Evolutionary conservation across 2,888 invertebrate species (phyloP).

Genomic region (Tryphoninae sp.): DNA sequence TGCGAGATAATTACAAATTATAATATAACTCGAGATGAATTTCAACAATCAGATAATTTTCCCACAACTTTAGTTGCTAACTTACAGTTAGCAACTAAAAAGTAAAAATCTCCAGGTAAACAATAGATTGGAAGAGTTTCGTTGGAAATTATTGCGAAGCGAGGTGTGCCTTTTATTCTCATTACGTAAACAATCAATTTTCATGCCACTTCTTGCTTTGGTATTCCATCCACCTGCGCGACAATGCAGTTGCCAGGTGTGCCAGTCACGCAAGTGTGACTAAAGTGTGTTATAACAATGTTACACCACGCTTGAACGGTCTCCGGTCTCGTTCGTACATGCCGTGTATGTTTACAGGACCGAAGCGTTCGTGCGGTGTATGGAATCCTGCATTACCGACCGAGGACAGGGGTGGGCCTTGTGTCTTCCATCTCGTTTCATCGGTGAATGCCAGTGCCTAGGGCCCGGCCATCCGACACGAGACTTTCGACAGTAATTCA

Average conservation of each 20-base stretch:
- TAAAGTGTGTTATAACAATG: slow-evolving; percentile 58
- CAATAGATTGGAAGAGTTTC: background rate
- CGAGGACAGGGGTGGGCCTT: background rate
- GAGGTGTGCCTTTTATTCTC: background rate
- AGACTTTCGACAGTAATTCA: slow-evolving; percentile 55
- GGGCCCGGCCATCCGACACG: slow-evolving; percentile 10
- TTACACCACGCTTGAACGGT: slow-evolving; percentile 48
- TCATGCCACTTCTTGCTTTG: slow-evolving; percentile 15
- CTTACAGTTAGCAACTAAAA: too few species aligned
- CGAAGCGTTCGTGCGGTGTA: slow-evolving; percentile 34
- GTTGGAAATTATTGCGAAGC: slow-evolving; percentile 30
- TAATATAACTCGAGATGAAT: too few species aligned
- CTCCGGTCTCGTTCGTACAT: slow-evolving; percentile 11
- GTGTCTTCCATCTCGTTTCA: slow-evolving; percentile 18
- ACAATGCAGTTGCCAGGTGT: slow-evolving; percentile 25
- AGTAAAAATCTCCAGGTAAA: background rate
- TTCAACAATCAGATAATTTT: too few species aligned
- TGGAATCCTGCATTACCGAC: slow-evolving; percentile 26
- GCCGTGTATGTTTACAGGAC: slow-evolving; percentile 41
- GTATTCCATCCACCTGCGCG: slow-evolving; percentile 34
- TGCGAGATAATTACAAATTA: too few species aligned
- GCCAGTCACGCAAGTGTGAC: slow-evolving; percentile 58
- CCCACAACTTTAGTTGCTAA: too few species aligned
- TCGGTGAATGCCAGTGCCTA: slow-evolving; percentile 13
- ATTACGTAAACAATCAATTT: slow-evolving; percentile 9